A percentile compares a stretch with the other conserved stretches of the same genome.
These are phyloP conservation scores for Pteria penguin DNA, from an alignment of 2,888 invertebrate species.

Conservation along the genomic window DNA sequence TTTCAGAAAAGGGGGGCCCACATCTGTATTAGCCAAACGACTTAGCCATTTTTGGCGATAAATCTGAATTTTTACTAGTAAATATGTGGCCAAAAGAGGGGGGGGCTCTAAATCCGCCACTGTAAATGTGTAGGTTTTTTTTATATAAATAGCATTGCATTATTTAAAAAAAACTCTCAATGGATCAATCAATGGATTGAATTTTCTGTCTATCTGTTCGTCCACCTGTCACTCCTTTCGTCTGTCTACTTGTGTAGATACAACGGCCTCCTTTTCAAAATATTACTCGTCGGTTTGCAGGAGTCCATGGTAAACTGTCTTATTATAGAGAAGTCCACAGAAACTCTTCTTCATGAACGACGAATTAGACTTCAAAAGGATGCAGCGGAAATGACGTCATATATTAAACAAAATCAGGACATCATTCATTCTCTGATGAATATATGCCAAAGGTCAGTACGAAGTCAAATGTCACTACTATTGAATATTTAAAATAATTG, in stretches of 20 bases:
- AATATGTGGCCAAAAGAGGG: no score
- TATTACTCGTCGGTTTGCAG: slow-evolving; percentile 45
- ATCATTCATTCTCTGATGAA: slow-evolving; percentile 90
- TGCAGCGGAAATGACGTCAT: slow-evolving; percentile 89
- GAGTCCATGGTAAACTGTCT: slow-evolving; percentile 84
- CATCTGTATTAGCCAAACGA: no score
- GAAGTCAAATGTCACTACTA: no score
- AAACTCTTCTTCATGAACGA: slow-evolving; percentile 84
- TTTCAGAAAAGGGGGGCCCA: no score
- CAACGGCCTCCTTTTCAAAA: background rate
- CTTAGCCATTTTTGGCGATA: no score
- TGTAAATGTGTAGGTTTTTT: no score
- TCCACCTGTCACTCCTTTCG: no score
- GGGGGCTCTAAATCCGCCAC: no score
- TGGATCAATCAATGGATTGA: background rate
- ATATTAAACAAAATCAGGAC: slow-evolving; percentile 93
- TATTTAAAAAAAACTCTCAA: background rate
- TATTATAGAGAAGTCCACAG: slow-evolving; percentile 88
- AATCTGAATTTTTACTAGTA: no score
- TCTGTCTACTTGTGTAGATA: background rate
- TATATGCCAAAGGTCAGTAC: slow-evolving; percentile 86
- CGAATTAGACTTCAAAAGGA: slow-evolving; percentile 87
- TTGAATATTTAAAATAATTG: no score
- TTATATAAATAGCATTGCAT: no score
- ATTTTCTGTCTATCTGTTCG: background rate